Conservation (phyloP, 2,888 invertebrate genomes). For the Andricus quercusramuli region DNA sequence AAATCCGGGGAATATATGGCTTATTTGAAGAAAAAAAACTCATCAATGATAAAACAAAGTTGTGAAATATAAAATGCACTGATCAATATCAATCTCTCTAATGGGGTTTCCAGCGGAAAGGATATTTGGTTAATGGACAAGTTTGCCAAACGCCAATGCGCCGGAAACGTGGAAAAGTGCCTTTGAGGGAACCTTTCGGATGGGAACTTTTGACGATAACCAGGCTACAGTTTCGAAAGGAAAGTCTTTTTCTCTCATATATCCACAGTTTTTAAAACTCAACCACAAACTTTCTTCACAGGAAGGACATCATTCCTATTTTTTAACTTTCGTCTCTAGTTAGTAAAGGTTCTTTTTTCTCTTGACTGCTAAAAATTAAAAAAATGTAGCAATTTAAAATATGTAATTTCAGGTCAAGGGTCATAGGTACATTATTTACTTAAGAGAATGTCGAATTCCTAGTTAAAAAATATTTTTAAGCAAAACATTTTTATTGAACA, state of each 20-base stretch:
- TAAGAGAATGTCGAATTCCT: background rate
- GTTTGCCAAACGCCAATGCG: constrained; percentile 28
- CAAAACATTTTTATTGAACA: no score
- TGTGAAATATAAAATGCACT: constrained; percentile 1
- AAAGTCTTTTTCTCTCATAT: background rate
- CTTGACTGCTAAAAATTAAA: background rate
- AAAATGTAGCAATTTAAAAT: background rate
- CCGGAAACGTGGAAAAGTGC: constrained; percentile 32
- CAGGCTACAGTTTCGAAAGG: background rate
- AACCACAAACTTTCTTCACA: constrained; percentile 3
- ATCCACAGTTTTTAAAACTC: background rate
- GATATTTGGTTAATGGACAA: constrained; percentile 42
- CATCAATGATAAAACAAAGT: background rate
- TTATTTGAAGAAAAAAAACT: background rate
- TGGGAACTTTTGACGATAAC: constrained; percentile 23
- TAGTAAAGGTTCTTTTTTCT: background rate
- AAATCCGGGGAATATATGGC: background rate
- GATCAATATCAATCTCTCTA: constrained; percentile 39
- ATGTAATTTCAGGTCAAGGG: background rate
- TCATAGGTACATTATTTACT: no score
- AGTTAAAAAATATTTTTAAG: no score
- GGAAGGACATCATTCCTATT: background rate
- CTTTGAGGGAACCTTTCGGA: constrained; percentile 29
- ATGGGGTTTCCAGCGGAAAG: constrained; percentile 30
- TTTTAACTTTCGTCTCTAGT: background rate